Percentiles rank a stretch among this genome's conserved stretches.
These are phyloP conservation scores for Rhyzopertha dominica DNA, from an alignment of 1,140 invertebrate species.

Conservation along the genomic window DNA sequence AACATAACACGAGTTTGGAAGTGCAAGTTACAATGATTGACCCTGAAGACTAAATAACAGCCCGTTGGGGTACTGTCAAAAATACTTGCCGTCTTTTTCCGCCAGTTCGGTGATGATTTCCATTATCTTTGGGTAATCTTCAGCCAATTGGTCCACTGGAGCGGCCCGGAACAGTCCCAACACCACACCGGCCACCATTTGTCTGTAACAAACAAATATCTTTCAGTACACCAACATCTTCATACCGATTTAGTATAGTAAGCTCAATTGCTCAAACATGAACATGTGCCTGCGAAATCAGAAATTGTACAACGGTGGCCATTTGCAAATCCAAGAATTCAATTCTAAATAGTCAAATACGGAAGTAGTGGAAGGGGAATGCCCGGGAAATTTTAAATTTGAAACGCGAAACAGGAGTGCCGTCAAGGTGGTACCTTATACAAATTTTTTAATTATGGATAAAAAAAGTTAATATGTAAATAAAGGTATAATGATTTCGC, in stretches of 20 bases:
- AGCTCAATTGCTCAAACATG: no score
- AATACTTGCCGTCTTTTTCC: conserved; percentile 33
- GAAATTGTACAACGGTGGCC: background rate
- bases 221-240: background rate
- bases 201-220: conserved; percentile 24
- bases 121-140: conserved; percentile 37
- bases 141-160: conserved; percentile 27
- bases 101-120: conserved; percentile 28
- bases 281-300: background rate
- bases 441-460: no score
- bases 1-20: no score
- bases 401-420: no score
- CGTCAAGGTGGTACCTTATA: no score
- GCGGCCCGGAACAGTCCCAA: conserved; percentile 33
- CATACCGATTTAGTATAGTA: background rate
- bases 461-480: no score
- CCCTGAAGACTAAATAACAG: no score
- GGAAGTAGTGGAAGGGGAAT: background rate
- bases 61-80: background rate
- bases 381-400: no score
- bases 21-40: no score
- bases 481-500: no score
- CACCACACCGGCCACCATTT: conserved; percentile 30
- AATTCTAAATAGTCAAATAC: conserved; percentile 3
- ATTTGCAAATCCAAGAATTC: background rate